Evolutionary conservation across 1,140 invertebrate species (phyloP).

Genomic region (Tenebrio molitor): DNA sequence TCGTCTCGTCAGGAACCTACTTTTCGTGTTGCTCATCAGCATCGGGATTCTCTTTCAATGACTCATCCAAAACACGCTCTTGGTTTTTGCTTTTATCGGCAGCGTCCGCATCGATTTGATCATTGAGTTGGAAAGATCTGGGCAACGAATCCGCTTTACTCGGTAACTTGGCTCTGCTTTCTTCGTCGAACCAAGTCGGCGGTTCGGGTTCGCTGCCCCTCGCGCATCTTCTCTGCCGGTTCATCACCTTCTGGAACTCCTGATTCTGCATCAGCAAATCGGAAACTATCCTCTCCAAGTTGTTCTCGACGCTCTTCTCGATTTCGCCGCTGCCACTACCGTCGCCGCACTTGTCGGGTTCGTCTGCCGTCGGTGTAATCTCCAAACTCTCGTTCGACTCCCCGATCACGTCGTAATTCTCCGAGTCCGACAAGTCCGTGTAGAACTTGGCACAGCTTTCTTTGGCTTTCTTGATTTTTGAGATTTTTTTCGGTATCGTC

Average conservation of each 20-base stretch:
- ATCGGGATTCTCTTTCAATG: constrained; percentile 65
- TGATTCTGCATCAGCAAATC: constrained; percentile 87
- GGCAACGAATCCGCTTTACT: constrained; percentile 84
- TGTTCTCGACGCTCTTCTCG: constrained; percentile 62
- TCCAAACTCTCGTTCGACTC: constrained; percentile 74
- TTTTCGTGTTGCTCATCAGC: constrained; percentile 70
- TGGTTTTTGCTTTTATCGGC: constrained; percentile 54
- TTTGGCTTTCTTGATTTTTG: constrained; percentile 75
- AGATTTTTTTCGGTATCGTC: constrained; percentile 76
- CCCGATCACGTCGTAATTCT: constrained; percentile 73
- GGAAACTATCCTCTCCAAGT: constrained; percentile 83
- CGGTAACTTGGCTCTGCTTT: constrained; percentile 61
- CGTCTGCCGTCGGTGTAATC: constrained; percentile 35
- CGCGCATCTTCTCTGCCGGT: constrained; percentile 73
- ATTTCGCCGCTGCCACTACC: constrained; percentile 57
- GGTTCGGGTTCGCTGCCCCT: constrained; percentile 68
- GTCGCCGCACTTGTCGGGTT: constrained; percentile 49
- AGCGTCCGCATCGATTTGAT: constrained; percentile 65
- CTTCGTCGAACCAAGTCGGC: constrained; percentile 67
- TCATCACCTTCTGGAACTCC: constrained; percentile 84
- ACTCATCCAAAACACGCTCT: constrained; percentile 59
- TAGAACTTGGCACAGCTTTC: constrained; percentile 75
- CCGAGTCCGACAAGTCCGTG: constrained; percentile 73
- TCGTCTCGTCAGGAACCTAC: constrained; percentile 63
- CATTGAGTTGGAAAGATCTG: constrained; percentile 79